Conservation (phyloP, 1,140 invertebrate species). For the Drosophila leontia region DNA sequence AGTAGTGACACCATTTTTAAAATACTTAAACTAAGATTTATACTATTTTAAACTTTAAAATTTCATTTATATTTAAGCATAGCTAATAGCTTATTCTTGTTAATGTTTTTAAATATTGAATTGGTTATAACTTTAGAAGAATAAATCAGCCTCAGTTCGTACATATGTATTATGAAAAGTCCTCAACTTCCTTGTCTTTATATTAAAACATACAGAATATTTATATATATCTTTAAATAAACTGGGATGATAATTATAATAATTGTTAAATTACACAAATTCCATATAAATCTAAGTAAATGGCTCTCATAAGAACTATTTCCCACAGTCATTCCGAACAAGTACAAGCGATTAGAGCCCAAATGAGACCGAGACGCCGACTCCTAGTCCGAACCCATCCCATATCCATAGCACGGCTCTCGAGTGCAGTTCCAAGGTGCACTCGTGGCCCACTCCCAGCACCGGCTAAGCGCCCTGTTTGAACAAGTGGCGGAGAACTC, state of each 20-base stretch:
- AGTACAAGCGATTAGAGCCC: slow-evolving; percentile 14
- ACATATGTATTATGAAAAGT: too few relatives aligned
- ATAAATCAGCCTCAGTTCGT: too few relatives aligned
- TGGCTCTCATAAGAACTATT: background rate
- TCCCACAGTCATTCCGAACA: slow-evolving; percentile 18
- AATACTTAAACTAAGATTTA: too few relatives aligned
- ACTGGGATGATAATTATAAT: too few relatives aligned
- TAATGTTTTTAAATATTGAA: too few relatives aligned
- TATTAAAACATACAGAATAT: background rate
- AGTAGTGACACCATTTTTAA: too few relatives aligned
- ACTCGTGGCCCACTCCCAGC: slow-evolving; percentile 42
- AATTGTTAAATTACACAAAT: background rate
- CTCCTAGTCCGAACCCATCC: slow-evolving; percentile 24
- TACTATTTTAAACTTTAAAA: too few relatives aligned
- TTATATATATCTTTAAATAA: background rate
- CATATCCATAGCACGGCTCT: slow-evolving; percentile 43
- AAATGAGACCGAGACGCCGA: slow-evolving; percentile 13
- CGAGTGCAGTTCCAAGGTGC: slow-evolving; percentile 48
- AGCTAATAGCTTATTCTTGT: too few relatives aligned
- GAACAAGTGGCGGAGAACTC: slow-evolving; percentile 43
- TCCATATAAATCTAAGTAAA: background rate
- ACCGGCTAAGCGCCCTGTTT: slow-evolving; percentile 50
- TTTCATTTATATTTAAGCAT: too few relatives aligned
- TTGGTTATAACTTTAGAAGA: too few relatives aligned
- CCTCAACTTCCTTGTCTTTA: background rate